A percentile compares a stretch with the other conserved stretches of the same genome.
Evolutionary conservation across 2,888 invertebrate genomes (phyloP).

Genomic region (Pyralis farinalis): DNA sequence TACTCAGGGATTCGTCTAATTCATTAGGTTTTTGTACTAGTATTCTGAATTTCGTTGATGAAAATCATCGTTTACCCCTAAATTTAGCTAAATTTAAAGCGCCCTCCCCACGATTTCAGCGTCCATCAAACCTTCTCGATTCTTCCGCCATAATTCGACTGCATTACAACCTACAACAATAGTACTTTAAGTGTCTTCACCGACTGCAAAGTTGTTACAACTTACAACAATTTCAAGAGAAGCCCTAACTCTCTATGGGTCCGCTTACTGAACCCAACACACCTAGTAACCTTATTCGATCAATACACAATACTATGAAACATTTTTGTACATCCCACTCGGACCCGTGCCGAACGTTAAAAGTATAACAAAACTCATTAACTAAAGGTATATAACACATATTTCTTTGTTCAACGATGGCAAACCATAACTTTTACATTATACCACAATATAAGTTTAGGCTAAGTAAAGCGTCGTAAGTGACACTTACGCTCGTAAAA

Average conservation of each 20-base stretch:
- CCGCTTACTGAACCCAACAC: conserved; percentile 36
- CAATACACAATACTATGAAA: conserved; percentile 75
- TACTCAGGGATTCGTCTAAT: no score
- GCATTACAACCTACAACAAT: conserved; percentile 62
- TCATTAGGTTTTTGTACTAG: no score
- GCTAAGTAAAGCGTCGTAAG: conserved; percentile 47
- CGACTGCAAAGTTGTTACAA: conserved; percentile 55
- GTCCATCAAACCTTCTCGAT: conserved; percentile 28
- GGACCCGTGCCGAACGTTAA: conserved; percentile 54
- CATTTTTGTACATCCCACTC: conserved; percentile 67
- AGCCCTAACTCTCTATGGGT: conserved; percentile 51
- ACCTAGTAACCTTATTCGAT: conserved; percentile 62
- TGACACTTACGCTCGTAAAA: conserved; percentile 43
- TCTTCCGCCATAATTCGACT: conserved; percentile 33
- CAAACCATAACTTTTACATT: conserved; percentile 74
- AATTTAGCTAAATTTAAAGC: conserved; percentile 2
- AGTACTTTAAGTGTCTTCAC: conserved; percentile 78
- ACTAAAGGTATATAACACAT: conserved; percentile 74
- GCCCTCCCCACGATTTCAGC: conserved; percentile 28
- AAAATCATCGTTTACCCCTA: background rate
- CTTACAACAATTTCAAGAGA: conserved; percentile 72
- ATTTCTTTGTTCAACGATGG: conserved; percentile 77
- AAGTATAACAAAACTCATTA: conserved; percentile 75
- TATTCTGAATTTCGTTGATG: no score
- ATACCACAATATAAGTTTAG: conserved; percentile 74